Evolutionary conservation across 1,140 invertebrate genomes (phyloP).

Genomic region (Pseudomyrmex pallidus): DNA sequence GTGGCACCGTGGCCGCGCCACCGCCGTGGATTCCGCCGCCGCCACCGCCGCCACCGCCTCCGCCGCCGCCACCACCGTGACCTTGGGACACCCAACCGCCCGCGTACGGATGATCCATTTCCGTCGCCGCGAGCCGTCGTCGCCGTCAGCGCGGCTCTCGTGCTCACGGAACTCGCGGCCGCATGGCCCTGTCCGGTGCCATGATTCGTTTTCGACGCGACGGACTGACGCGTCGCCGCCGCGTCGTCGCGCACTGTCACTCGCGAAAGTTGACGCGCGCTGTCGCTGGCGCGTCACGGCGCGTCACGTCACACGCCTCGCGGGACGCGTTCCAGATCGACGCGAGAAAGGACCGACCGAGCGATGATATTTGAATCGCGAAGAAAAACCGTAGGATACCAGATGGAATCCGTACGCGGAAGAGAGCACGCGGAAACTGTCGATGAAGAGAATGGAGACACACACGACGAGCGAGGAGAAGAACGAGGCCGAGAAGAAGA

Average conservation of each 20-base stretch:
- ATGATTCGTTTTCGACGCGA: slow-evolving; percentile 59
- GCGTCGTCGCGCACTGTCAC: slow-evolving; percentile 61
- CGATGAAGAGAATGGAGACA: neutral
- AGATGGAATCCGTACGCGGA: neutral
- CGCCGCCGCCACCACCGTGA: slow-evolving; percentile 69
- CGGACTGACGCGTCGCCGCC: slow-evolving; percentile 39
- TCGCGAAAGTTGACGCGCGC: slow-evolving; percentile 51
- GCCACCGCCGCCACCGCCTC: slow-evolving; percentile 25
- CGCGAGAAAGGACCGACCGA: neutral
- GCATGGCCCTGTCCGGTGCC: slow-evolving; percentile 80
- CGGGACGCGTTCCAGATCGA: slow-evolving; percentile 19
- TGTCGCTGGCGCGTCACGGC: slow-evolving; percentile 36
- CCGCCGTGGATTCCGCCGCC: slow-evolving; percentile 16
- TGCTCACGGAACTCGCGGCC: slow-evolving; percentile 43
- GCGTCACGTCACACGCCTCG: slow-evolving; percentile 26
- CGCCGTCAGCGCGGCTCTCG: slow-evolving; percentile 15
- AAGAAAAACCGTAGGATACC: neutral
- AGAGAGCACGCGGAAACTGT: neutral
- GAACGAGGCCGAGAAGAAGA: neutral
- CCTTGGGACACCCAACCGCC: slow-evolving; percentile 79
- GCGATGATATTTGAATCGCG: neutral
- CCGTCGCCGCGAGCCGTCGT: slow-evolving; percentile 50
- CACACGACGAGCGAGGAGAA: neutral
- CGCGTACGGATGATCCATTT: slow-evolving; percentile 82
- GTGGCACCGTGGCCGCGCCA: slow-evolving; percentile 65